Conservation (phyloP, 2,888 invertebrate genomes). For the Aporophyla nigra region DNA sequence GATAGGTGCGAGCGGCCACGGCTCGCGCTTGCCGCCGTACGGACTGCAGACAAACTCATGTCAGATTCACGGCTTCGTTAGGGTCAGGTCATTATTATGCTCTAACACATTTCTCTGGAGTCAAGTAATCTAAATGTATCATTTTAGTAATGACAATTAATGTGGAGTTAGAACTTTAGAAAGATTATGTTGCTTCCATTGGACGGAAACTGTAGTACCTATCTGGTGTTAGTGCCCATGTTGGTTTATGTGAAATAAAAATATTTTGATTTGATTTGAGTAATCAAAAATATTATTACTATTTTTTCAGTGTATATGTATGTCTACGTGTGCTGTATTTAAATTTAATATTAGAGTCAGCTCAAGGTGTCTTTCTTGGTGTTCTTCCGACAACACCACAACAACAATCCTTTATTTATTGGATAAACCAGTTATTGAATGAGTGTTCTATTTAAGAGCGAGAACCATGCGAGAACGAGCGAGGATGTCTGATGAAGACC, state of each 20-base stretch:
- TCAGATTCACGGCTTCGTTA: slow-evolving; percentile 29
- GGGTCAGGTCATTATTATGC: neutral
- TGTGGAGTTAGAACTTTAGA: neutral
- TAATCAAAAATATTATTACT: neutral
- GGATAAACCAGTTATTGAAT: neutral
- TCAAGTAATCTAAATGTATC: slow-evolving; percentile 4
- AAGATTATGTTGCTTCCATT: neutral
- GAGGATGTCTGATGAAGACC: neutral
- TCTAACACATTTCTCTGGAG: neutral
- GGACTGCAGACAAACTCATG: slow-evolving; percentile 71
- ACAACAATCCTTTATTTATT: neutral
- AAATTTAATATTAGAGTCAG: neutral
- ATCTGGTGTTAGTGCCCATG: too few species aligned
- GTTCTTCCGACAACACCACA: neutral
- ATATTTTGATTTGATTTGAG: too few species aligned
- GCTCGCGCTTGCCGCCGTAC: slow-evolving; percentile 84
- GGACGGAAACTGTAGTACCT: neutral
- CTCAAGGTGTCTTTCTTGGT: neutral
- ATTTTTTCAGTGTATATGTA: neutral
- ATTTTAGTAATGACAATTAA: neutral
- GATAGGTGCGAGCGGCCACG: slow-evolving; percentile 76
- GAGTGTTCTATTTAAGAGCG: neutral
- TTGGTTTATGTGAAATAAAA: too few species aligned
- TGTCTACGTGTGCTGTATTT: neutral
- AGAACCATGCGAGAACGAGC: too few species aligned